phyloP scores from a whole-genome alignment of 1,140 invertebrate species.

The Uloborus diversus region DNA sequence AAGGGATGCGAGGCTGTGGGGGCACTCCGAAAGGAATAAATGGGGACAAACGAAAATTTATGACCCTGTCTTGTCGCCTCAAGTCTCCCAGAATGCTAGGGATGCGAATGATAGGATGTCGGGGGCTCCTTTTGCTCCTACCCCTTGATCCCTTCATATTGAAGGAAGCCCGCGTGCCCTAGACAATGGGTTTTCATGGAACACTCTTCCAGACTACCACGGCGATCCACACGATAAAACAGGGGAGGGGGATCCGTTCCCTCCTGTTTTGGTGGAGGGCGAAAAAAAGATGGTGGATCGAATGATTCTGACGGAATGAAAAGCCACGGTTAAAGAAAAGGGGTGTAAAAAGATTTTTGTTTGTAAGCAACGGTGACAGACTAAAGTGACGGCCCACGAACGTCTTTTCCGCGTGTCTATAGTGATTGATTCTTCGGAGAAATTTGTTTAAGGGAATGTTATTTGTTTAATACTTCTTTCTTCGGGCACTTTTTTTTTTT shows the following conservation, averaged over 20 bases:
- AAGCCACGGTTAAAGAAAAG: conserved; percentile 25
- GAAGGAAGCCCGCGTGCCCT: background rate
- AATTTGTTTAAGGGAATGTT: conserved; percentile 38
- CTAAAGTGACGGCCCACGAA: background rate
- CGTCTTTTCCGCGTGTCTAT: conserved; percentile 39
- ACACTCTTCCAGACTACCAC: background rate
- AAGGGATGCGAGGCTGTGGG: background rate
- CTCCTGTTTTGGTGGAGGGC: background rate
- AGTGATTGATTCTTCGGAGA: conserved; percentile 37
- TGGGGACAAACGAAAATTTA: conserved; percentile 53
- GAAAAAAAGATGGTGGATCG: conserved; percentile 26
- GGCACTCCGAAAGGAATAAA: conserved; percentile 42
- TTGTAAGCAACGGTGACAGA: conserved; percentile 10
- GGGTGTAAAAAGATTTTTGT: background rate
- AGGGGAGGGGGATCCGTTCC: background rate
- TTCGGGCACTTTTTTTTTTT: background rate
- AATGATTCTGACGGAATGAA: conserved; percentile 44
- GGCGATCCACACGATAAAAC: background rate
- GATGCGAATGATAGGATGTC: conserved; percentile 41
- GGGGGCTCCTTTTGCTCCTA: background rate
- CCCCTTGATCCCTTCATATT: conserved; percentile 19
- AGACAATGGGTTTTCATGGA: conserved; percentile 7
- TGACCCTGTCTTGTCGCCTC: conserved; percentile 47
- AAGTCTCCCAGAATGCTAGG: conserved; percentile 13
- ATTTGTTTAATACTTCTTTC: background rate